Base-by-base conservation (phyloP, 2,797 vertebrate genomes). In the Setipinna tenuifilis region DNA sequence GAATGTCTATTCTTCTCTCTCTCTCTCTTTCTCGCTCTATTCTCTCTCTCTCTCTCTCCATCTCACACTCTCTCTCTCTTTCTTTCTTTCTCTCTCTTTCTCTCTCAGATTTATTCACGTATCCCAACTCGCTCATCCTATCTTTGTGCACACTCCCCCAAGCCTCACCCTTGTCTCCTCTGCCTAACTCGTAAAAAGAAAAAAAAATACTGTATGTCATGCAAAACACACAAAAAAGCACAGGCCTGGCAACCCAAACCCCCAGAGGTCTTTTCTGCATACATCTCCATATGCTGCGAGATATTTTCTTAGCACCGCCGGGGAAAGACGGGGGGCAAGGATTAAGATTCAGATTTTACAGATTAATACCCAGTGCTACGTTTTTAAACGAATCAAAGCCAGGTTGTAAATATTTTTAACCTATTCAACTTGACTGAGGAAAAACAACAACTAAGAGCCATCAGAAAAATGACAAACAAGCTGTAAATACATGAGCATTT, bases 401-500 rank as follows among this genome's bases (percentile, higher is more conserved):
- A 44, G 44, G 85, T 84, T 80, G 35, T 28, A 85, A 83, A 85
- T 58, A 85, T 75, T 31, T 48, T 61, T 41, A 65, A 41, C 81
- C n/a, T 81, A 85, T 82, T 19, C 50, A 31, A 17, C 25, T 31
- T 31, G 78, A 87, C 44, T 57, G 61, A n/a, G 75, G 75, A 91
- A 81, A 86, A 92, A 92, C 19, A 94, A 90, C 88, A 91, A 88
- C 46, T 9, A 28, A 86, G 81, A 84, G 71, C 71, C 17, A 50
- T 80, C 82, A 10, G 2, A 54, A 75, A 88, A 91, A 91, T 62
- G 71, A 87, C 14, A 87, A 85, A 11, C 23, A 87, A 89, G 91
- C 2, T 82, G 88, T 89, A 93, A 92, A 92, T 91, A 92, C 92
- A 88, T 91, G 88, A 84, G 54, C 85, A 83, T 87, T 91, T 88